Evolutionary conservation across 2,797 vertebrate genomes (phyloP), one percentile per base, ranked within the genome.

Genomic region (Gephyroberyx darwinii): DNA sequence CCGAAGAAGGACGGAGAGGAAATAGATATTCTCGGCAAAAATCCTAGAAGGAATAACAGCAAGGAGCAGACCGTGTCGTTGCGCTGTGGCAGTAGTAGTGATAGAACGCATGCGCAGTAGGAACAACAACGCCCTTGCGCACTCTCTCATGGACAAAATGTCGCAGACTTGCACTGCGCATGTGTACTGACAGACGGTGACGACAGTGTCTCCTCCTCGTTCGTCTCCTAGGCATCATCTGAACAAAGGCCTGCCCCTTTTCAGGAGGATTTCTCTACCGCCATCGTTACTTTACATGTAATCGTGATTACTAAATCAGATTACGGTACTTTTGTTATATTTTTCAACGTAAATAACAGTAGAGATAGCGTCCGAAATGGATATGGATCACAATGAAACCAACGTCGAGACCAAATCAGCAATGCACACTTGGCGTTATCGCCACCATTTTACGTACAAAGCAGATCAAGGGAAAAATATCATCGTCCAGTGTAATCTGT

Each of bases 371-470:
- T 78, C 75, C 67, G 78, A 45, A 26, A 84, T 91, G 86, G 90
- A 91, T 64, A 80, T 33, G 75, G 88, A 82, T 35, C 85, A 75
- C 14, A 67, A 76, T 5, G 90, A 90, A 48, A 19, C 50, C 67
- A 73, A 72, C 74, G 74, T 79, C 48, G 91, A 93, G 83, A 82
- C 67, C 50, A 91, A 90, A 75, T 90, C 90, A 74, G 92, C 92
- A 70, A 89, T 92, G 83, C 87, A 89, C 39, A 82, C 83, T 80
- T 93, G 92, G 91, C 90, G 90, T 75, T 93, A 92, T 82, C 89
- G 91, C 86, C 92, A 92, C 90, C 91, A 93, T 91, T 93, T 93
- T 84, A 89, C 89, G 73, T 92, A 92, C 91, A 92, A 92, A 91
- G 91, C 89, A 84, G 90, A 92, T 81, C 89, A 93, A 59, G 91